Conservation (phyloP, 1,140 invertebrate species). For the Wasmannia auropunctata region DNA sequence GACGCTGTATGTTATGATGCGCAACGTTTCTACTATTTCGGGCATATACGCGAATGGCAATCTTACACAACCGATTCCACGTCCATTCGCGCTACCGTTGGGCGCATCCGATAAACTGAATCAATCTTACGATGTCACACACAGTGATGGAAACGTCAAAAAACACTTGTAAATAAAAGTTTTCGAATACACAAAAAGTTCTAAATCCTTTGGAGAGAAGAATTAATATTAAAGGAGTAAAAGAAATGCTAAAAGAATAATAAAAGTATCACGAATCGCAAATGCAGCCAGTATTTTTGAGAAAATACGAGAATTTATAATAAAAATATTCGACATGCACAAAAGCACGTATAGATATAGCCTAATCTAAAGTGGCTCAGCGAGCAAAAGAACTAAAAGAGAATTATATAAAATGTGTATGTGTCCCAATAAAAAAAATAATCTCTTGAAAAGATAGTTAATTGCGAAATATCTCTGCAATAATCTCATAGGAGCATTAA, state of each 20-base stretch:
- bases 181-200: background rate
- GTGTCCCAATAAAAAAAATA: background rate
- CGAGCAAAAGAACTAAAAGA: background rate
- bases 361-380: background rate
- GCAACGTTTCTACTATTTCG: background rate
- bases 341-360: background rate
- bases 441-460: background rate
- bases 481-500: background rate
- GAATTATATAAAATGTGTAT: background rate
- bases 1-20: constrained; percentile 55
- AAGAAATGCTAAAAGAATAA: background rate
- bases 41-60: constrained; percentile 13
- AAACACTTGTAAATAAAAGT: constrained; percentile 2
- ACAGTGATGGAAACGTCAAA: constrained; percentile 16
- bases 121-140: constrained; percentile 32
- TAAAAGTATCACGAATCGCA: background rate
- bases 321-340: background rate
- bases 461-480: background rate
- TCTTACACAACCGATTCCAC: constrained; percentile 51
- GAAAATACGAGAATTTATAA: background rate
- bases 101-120: background rate
- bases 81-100: constrained; percentile 2
- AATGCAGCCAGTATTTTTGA: background rate
- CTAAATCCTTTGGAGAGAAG: background rate
- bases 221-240: background rate